Conservation (phyloP, 2,888 invertebrate genomes). For the Cerastoderma edule region DNA sequence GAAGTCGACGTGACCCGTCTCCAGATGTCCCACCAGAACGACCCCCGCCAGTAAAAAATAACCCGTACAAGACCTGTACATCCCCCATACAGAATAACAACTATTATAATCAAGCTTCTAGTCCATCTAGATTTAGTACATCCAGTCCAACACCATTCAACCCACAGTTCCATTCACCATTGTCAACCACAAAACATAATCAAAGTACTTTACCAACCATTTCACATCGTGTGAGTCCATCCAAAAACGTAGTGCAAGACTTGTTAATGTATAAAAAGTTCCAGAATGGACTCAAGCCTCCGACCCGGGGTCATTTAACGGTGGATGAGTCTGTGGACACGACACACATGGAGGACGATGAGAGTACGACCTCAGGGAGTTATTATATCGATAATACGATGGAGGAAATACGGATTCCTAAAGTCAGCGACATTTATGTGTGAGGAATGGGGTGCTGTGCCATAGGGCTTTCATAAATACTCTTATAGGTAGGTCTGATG, state of each 20-base stretch:
- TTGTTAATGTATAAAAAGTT: conserved; percentile 62
- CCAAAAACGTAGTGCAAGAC: conserved; percentile 58
- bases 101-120: conserved; percentile 40
- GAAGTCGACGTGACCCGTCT: conserved; percentile 27
- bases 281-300: conserved; percentile 52
- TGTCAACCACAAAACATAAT: conserved; percentile 36
- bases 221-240: conserved; percentile 43
- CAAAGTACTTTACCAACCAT: conserved; percentile 8
- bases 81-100: conserved; percentile 44
- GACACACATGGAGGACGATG: conserved; percentile 55
- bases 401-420: conserved; percentile 42
- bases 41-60: conserved; percentile 56
- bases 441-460: not conserved
- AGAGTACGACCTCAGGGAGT: conserved; percentile 58
- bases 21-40: conserved; percentile 47
- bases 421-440: conserved; percentile 43
- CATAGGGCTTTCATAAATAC: conserved; percentile 25
- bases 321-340: conserved; percentile 60
- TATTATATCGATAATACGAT: conserved; percentile 55
- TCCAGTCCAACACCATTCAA: conserved; percentile 55
- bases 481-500: not conserved
- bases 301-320: conserved; percentile 32
- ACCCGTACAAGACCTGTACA: conserved; percentile 48
- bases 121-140: conserved; percentile 49
- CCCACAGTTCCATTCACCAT: conserved; percentile 22